phyloP scores from a whole-genome alignment of 2,888 invertebrate species.

The Pyrochroa serraticornis region DNA sequence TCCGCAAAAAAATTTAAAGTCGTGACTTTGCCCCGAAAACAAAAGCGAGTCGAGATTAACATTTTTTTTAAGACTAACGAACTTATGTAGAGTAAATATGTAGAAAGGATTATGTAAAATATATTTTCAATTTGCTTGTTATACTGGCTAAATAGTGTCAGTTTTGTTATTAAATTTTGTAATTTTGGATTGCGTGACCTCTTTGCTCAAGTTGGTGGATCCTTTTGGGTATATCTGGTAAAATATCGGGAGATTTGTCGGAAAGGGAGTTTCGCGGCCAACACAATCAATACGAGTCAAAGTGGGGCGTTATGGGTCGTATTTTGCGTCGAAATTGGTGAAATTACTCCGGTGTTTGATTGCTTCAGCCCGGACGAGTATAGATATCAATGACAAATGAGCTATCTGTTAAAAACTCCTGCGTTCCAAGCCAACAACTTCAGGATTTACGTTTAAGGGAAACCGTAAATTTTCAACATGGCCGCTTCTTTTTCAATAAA shows the following conservation, averaged over 20 bases:
- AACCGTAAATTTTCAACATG: slow-evolving; percentile 53
- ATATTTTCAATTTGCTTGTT: too few relatives aligned
- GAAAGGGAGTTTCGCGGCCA: background rate
- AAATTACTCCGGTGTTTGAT: slow-evolving; percentile 49
- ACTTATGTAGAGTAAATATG: too few relatives aligned
- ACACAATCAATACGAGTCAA: background rate
- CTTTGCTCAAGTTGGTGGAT: too few relatives aligned
- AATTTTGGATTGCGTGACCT: too few relatives aligned
- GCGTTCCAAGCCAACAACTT: slow-evolving; percentile 53
- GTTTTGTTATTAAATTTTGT: too few relatives aligned
- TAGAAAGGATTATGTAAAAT: too few relatives aligned
- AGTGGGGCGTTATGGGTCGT: slow-evolving; percentile 5
- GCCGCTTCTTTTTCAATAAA: slow-evolving; percentile 51
- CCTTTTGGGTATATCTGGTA: too few relatives aligned
- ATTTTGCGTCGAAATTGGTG: slow-evolving; percentile 37
- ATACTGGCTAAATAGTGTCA: too few relatives aligned
- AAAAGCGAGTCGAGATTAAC: too few relatives aligned
- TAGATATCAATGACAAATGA: slow-evolving; percentile 54
- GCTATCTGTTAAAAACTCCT: slow-evolving; percentile 55
- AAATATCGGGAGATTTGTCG: background rate
- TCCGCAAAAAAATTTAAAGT: too few relatives aligned
- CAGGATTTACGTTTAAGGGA: slow-evolving; percentile 53
- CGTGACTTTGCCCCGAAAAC: too few relatives aligned
- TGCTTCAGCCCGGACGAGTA: slow-evolving; percentile 44
- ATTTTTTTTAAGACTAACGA: too few relatives aligned